phyloP scores from a whole-genome alignment of 1,140 invertebrate species.

The Papilio polytes region DNA sequence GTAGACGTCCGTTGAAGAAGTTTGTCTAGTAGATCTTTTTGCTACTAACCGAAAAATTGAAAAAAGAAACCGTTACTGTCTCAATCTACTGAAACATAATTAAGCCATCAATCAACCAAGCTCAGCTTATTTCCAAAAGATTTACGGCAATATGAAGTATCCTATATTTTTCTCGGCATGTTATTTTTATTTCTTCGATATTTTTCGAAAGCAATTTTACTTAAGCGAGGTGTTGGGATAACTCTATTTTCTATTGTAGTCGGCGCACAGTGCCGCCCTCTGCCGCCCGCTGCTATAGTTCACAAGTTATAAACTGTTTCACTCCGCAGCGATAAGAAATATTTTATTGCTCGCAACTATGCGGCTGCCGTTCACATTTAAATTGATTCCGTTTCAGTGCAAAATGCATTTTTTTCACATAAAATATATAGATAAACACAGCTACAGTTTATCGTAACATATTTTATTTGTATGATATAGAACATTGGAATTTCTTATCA shows the following conservation, averaged over 20 bases:
- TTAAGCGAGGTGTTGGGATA: conserved; percentile 27
- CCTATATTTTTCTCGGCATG: background rate
- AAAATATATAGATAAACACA: background rate
- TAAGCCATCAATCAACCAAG: background rate
- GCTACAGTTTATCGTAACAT: background rate
- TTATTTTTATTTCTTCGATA: conserved; percentile 7
- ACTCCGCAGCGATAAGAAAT: conserved; percentile 3
- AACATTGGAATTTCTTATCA: background rate
- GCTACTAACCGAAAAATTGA: too few species aligned
- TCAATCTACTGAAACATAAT: too few species aligned
- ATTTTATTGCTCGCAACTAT: conserved; percentile 21
- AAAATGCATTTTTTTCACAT: background rate
- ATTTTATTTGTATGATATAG: background rate
- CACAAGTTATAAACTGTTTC: conserved; percentile 26
- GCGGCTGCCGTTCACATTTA: conserved; percentile 17
- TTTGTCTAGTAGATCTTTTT: too few species aligned
- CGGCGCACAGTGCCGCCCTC: background rate
- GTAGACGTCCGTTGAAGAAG: too few species aligned
- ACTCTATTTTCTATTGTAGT: conserved; percentile 24
- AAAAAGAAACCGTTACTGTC: too few species aligned
- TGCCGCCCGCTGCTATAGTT: conserved; percentile 9
- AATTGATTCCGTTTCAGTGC: background rate
- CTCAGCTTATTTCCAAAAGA: background rate
- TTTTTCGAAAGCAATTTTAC: conserved; percentile 18
- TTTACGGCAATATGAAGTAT: background rate